Evolutionary conservation across 2,797 vertebrate species (phyloP).

Genomic region (Karalla daura): DNA sequence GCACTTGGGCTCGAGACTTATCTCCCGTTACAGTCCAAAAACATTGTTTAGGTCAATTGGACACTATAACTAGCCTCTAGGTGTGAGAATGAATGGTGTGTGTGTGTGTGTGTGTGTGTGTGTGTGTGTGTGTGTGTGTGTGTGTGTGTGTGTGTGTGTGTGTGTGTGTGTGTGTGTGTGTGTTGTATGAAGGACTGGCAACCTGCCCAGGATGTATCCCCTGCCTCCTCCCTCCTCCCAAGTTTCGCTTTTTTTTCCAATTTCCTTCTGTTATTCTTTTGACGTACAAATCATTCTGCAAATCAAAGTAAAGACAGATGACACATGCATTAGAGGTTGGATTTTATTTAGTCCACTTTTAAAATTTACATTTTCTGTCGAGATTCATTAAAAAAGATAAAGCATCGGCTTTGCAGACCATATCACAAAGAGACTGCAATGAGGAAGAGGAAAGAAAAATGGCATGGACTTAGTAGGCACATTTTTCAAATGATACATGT

Average conservation of each 20-base stretch:
- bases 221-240: too few relatives aligned
- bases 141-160: not conserved
- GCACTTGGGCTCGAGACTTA: too few relatives aligned
- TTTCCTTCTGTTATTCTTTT: not conserved
- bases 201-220: not conserved
- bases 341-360: conserved; percentile 87
- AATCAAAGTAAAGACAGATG: conserved; percentile 14
- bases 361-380: conserved; percentile 83
- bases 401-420: conserved; percentile 77
- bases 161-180: not conserved
- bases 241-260: not conserved
- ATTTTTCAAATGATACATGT: conserved; percentile 78
- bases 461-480: conserved; percentile 79
- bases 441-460: conserved; percentile 68
- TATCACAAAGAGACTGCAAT: conserved; percentile 73
- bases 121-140: not conserved
- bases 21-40: too few relatives aligned
- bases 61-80: not conserved
- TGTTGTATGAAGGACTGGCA: not conserved
- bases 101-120: not conserved
- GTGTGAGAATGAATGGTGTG: not conserved
- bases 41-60: not conserved
- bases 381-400: conserved; percentile 86
- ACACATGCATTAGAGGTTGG: conserved; percentile 60
- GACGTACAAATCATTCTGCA: not conserved